Conservation (phyloP, 2,888 invertebrate species). For the Eupeodes latifasciatus region DNA sequence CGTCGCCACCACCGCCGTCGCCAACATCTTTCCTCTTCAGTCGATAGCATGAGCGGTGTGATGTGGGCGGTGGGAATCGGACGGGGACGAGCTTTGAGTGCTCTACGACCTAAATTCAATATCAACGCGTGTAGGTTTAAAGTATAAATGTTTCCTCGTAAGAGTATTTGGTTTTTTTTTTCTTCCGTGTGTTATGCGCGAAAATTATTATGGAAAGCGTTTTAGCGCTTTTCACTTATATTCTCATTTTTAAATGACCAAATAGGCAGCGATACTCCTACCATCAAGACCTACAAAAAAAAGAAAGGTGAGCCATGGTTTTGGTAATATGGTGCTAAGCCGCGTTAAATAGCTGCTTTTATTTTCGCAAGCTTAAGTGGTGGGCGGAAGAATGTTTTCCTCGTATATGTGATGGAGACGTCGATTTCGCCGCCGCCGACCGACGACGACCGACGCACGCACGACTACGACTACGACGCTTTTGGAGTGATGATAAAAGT, state of each 20-base stretch:
- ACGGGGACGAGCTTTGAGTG: not conserved
- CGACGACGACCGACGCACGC: not conserved
- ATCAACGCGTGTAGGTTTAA: constrained; percentile 57
- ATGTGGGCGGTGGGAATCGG: too few relatives aligned
- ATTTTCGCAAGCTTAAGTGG: constrained; percentile 61
- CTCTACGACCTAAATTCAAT: constrained; percentile 65
- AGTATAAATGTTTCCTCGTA: constrained; percentile 36
- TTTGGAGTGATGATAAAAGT: constrained; percentile 54
- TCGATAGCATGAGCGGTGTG: too few relatives aligned
- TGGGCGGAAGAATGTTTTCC: constrained; percentile 29
- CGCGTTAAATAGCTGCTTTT: constrained; percentile 54
- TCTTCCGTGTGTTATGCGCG: constrained; percentile 50
- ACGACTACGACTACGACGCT: not conserved
- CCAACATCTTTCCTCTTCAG: not conserved
- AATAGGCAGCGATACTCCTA: not conserved
- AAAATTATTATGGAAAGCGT: constrained; percentile 72
- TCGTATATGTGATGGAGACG: too few relatives aligned
- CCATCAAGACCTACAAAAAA: constrained; percentile 1
- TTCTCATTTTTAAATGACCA: constrained; percentile 72
- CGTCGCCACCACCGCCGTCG: not conserved
- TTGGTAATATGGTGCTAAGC: constrained; percentile 43
- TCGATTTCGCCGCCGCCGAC: too few relatives aligned
- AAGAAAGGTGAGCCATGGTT: constrained; percentile 57
- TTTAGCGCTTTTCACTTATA: constrained; percentile 71
- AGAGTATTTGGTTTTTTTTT: constrained; percentile 10